phyloP scores from a whole-genome alignment of 2,888 invertebrate species.

The Lochmaea capreae region DNA sequence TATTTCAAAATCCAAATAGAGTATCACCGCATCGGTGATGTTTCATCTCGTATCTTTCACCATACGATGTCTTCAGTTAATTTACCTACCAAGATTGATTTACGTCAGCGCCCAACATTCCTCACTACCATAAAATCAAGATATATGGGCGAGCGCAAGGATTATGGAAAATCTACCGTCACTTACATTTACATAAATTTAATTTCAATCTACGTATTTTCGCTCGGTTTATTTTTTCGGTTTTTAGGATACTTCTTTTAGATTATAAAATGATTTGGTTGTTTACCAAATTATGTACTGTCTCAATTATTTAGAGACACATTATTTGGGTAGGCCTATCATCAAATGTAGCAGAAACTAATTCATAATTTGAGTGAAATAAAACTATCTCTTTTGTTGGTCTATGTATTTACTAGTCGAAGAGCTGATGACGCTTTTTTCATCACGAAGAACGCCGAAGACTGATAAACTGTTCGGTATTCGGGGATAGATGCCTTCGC shows the following conservation, averaged over 20 bases:
- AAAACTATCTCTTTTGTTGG: too few species aligned
- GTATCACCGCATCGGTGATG: slow-evolving; percentile 15
- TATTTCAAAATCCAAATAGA: slow-evolving; percentile 22
- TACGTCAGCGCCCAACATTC: slow-evolving; percentile 62
- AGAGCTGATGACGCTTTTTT: too few species aligned
- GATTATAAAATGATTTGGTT: neutral
- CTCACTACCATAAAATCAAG: slow-evolving; percentile 62
- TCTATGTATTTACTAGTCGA: too few species aligned
- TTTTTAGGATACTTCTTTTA: neutral
- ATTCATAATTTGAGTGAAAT: too few species aligned
- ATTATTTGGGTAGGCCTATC: too few species aligned
- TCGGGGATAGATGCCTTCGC: too few species aligned
- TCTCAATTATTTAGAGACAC: neutral
- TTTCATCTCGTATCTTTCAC: slow-evolving; percentile 20
- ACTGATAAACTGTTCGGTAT: too few species aligned
- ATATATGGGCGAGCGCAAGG: slow-evolving; percentile 58
- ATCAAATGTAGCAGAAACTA: too few species aligned
- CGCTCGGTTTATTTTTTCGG: slow-evolving; percentile 12
- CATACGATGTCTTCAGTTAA: slow-evolving; percentile 57
- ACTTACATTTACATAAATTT: slow-evolving; percentile 49
- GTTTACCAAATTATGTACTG: neutral
- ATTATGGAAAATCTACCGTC: slow-evolving; percentile 58
- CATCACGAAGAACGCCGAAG: too few species aligned
- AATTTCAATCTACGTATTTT: slow-evolving; percentile 49
- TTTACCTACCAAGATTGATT: slow-evolving; percentile 61